phyloP scores from a whole-genome alignment of 2,113 vertebrate species.

The Axis porcinus region DNA sequence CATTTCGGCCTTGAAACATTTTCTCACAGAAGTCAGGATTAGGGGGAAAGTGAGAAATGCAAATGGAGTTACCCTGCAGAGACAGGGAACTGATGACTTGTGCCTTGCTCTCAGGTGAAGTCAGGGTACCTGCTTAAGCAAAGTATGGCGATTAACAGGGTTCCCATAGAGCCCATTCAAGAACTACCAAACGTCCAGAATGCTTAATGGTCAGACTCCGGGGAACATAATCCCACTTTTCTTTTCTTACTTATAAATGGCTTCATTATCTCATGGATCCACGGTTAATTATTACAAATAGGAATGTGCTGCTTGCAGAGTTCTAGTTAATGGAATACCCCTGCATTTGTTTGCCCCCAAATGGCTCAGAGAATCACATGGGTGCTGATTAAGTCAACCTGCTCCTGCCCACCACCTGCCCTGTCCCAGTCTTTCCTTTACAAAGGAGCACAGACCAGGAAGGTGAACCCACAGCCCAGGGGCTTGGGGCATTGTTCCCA shows the following conservation, averaged over 20 bases:
- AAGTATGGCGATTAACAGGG: neutral
- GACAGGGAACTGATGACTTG: neutral
- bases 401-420: no score
- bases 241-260: neutral
- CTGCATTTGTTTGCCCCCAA: neutral
- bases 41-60: neutral
- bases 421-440: neutral
- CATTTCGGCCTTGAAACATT: neutral
- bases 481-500: constrained; percentile 10
- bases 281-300: neutral
- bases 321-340: neutral
- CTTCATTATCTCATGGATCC: neutral
- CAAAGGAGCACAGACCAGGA: constrained; percentile 1
- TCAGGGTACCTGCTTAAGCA: neutral
- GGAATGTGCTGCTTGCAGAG: neutral
- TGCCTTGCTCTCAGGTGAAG: neutral
- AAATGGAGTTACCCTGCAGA: neutral
- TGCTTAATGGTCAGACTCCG: neutral
- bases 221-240: neutral
- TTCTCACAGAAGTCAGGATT: neutral
- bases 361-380: neutral
- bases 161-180: neutral
- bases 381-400: neutral
- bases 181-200: neutral
- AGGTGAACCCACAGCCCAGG: constrained; percentile 15